Evolutionary conservation across 2,113 vertebrate genomes (phyloP), one percentile per base, ranked within the genome.

Genomic region (Hippocampus barbouri): DNA sequence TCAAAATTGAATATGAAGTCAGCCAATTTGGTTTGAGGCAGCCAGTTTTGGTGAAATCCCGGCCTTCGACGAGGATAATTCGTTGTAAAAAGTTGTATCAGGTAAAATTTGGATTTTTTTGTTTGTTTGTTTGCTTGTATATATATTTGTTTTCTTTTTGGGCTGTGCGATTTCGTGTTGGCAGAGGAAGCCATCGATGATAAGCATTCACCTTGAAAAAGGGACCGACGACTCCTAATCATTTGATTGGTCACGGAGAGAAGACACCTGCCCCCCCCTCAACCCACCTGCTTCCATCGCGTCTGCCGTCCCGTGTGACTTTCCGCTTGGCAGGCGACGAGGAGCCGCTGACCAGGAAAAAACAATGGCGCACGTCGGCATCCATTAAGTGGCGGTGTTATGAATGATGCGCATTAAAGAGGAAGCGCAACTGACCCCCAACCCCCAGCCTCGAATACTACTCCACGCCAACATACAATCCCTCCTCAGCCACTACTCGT

Each of bases 211-310:
- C 27, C 59, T 16, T 61, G 59, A 61, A 72, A 72, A 34, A 18
- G 6, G 59, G 27, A 16, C 12, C 25, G 6, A 27, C 25, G 14
- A 61, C 34, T 30, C 76, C 66, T 12, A 64, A n/a, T 60, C 57
- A 64, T 72, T 75, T 71, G 85, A 88, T 89, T 86, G 87, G 86
- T 86, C 83, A 90, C 85, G 79, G 84, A 81, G 62, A 76, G 78
- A 85, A 78, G 78, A 82, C 86, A 88, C 86, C 86, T 86, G 83
- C 83, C 80, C 60, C 82, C 73, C 83, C 80, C 84, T 73, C 12
- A 59, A 79, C 11, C 57, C 57, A 16, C 57, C 25, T 27, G 56
- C 21, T 21, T 27, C 14, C 23, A 59, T 59, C 11, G 10, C n/a
- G 10, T 27, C 25, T 3, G 14, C 20, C 12, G 27, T 16, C 57